These are phyloP conservation scores for Marcusenius ussheri DNA, from an alignment of 2,113 vertebrate species.

Conservation along the genomic window DNA sequence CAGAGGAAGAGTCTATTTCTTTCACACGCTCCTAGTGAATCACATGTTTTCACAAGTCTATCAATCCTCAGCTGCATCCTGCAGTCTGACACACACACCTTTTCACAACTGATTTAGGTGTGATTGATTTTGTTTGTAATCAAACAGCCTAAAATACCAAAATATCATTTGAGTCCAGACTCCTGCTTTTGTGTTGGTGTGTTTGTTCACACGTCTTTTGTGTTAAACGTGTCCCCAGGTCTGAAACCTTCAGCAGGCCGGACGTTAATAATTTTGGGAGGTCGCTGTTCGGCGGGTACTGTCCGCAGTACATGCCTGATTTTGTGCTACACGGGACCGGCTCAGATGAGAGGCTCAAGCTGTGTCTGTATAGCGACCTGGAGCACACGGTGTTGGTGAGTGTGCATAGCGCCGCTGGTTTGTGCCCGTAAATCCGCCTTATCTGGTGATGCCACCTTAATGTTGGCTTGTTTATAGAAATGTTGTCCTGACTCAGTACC, in stretches of 20 bases:
- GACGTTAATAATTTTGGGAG: slow-evolving; percentile 71
- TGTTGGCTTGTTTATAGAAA: not conserved
- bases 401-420: too few species aligned
- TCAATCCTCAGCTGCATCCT: not conserved
- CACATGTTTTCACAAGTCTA: not conserved
- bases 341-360: slow-evolving; percentile 67
- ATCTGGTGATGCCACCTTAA: not conserved
- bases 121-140: not conserved
- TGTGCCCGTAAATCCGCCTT: not conserved
- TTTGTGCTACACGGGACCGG: slow-evolving; percentile 73
- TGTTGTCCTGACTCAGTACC: not conserved
- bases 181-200: not conserved
- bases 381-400: slow-evolving; percentile 72
- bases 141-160: not conserved
- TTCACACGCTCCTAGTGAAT: not conserved
- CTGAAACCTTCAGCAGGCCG: slow-evolving; percentile 59
- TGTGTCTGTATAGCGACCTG: slow-evolving; percentile 66
- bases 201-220: not conserved
- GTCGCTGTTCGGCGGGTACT: slow-evolving; percentile 76
- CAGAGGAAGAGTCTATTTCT: not conserved
- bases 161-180: not conserved
- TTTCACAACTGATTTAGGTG: not conserved
- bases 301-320: slow-evolving; percentile 73
- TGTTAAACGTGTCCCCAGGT: slow-evolving; percentile 45
- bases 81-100: not conserved